These are phyloP conservation scores for Chloroclysta siterata DNA, from an alignment of 2,888 invertebrate genomes.

Conservation along the genomic window DNA sequence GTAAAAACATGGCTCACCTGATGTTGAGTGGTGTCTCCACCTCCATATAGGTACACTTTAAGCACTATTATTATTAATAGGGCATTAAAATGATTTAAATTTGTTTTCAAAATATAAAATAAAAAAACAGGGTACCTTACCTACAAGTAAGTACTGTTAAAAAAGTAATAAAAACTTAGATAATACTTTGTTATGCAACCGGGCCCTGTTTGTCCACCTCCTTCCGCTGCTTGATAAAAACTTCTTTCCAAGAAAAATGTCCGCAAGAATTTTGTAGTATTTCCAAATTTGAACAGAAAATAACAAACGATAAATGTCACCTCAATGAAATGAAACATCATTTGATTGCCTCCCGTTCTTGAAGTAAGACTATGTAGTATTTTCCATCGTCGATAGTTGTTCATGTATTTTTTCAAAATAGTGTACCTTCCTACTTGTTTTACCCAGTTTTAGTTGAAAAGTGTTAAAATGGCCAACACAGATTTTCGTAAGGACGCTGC, in stretches of 20 bases:
- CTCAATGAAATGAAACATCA: constrained; percentile 28
- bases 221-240: not conserved
- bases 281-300: constrained; percentile 34
- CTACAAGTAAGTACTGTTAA: too few species aligned
- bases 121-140: too few species aligned
- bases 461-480: constrained; percentile 78
- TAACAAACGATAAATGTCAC: constrained; percentile 34
- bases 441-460: constrained; percentile 70
- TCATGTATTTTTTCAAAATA: constrained; percentile 77
- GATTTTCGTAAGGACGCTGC: constrained; percentile 79
- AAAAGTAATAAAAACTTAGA: too few species aligned
- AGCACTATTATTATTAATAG: too few species aligned
- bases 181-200: too few species aligned
- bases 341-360: constrained; percentile 44
- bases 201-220: too few species aligned
- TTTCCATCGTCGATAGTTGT: constrained; percentile 70
- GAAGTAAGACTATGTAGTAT: constrained; percentile 78
- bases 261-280: not conserved
- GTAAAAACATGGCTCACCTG: too few species aligned
- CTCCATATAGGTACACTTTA: too few species aligned
- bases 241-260: constrained; percentile 5
- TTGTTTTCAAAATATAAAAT: too few species aligned
- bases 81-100: too few species aligned
- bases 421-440: constrained; percentile 55
- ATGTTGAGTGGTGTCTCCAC: too few species aligned